Percentiles rank a stretch among this genome's conserved stretches.
phyloP scores from a whole-genome alignment of 2,888 invertebrate species.

The Hermaeophaga mercurialis region DNA sequence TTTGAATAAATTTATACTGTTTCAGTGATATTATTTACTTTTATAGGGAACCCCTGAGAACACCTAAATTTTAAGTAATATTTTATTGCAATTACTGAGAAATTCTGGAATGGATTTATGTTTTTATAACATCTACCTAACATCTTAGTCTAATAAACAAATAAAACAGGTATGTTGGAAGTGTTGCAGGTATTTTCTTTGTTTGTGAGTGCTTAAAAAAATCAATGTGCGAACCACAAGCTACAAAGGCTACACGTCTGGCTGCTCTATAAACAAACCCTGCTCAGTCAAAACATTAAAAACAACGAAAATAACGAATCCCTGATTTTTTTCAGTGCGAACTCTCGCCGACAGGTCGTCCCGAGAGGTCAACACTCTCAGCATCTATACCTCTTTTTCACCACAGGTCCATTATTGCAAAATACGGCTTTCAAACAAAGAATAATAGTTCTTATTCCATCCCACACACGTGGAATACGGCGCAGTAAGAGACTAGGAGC shows the following conservation, averaged over 20 bases:
- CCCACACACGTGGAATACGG: slow-evolving; percentile 30
- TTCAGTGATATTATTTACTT: too few species aligned
- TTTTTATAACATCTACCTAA: too few species aligned
- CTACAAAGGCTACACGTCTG: neutral
- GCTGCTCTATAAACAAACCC: neutral
- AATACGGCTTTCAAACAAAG: slow-evolving; percentile 33
- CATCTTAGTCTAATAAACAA: too few species aligned
- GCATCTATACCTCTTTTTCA: slow-evolving; percentile 30
- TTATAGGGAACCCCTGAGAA: too few species aligned
- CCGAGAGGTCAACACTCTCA: slow-evolving; percentile 46
- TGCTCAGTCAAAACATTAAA: neutral
- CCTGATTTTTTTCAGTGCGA: too few species aligned
- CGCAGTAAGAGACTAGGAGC: slow-evolving; percentile 34
- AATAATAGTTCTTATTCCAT: slow-evolving; percentile 24
- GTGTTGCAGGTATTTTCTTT: neutral
- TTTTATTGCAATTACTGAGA: too few species aligned
- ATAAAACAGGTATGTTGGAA: too few species aligned
- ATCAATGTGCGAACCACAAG: neutral
- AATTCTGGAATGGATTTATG: too few species aligned
- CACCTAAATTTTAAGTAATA: too few species aligned
- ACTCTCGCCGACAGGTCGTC: neutral
- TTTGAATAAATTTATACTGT: too few species aligned
- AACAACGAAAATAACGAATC: neutral
- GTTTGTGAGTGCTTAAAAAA: neutral
- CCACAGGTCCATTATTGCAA: slow-evolving; percentile 18